phyloP scores from a whole-genome alignment of 2,113 vertebrate species.

The Grammatotria lemairii region DNA sequence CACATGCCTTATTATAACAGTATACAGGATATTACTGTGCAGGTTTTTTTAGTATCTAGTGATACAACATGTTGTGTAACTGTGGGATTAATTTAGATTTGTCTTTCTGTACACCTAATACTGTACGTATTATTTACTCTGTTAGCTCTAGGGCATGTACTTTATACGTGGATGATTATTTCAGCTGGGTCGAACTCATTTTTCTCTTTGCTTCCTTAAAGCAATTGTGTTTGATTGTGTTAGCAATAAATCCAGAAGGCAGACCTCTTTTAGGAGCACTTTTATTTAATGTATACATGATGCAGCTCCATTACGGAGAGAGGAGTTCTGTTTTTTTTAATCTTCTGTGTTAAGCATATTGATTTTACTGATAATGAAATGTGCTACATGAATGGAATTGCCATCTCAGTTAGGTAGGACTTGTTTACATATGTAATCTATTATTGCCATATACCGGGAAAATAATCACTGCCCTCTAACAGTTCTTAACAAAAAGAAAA shows the following conservation, averaged over 20 bases:
- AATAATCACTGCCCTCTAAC: background rate
- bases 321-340: background rate
- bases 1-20: background rate
- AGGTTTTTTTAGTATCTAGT: background rate
- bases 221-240: background rate
- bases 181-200: background rate
- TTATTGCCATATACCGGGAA: background rate
- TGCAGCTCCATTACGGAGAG: background rate
- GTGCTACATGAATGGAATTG: background rate
- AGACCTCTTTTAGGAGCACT: background rate
- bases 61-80: background rate
- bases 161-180: background rate
- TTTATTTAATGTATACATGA: background rate
- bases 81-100: background rate
- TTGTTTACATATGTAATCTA: background rate
- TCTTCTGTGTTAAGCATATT: background rate
- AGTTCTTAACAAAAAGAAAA: background rate
- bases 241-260: background rate
- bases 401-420: background rate
- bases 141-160: background rate
- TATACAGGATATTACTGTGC: background rate
- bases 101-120: background rate
- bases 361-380: background rate
- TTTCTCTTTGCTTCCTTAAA: fast-evolving
- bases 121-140: background rate